A percentile compares a stretch with the other conserved stretches of the same genome.
phyloP scores from a whole-genome alignment of 2,888 invertebrate species.

The Megaustenia siamemsis region DNA sequence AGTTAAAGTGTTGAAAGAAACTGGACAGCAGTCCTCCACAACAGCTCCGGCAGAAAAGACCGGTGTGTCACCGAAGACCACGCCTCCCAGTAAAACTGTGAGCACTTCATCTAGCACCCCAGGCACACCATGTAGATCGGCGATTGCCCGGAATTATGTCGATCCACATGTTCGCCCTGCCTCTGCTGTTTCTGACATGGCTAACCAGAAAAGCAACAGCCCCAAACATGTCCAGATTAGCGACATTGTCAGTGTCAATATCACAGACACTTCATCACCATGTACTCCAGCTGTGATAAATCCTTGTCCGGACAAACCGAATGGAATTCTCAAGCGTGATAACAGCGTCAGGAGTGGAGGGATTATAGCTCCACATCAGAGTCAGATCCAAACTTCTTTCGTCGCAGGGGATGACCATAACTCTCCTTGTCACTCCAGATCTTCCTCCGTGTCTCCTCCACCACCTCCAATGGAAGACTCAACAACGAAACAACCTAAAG shows the following conservation, averaged over 20 bases:
- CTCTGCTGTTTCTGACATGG: constrained; percentile 62
- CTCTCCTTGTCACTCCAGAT: background rate
- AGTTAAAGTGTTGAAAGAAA: background rate
- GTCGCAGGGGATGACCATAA: background rate
- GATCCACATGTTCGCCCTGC: constrained; percentile 59
- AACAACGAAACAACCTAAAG: constrained; percentile 28
- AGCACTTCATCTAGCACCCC: constrained; percentile 23
- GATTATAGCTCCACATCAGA: constrained; percentile 16
- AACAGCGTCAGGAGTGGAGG: constrained; percentile 41
- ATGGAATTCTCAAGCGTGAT: constrained; percentile 57
- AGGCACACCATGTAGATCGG: constrained; percentile 42
- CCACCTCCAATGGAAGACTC: constrained; percentile 27
- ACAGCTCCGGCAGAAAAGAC: background rate
- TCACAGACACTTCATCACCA: constrained; percentile 44
- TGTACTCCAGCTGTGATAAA: constrained; percentile 48
- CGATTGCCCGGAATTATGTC: constrained; percentile 45
- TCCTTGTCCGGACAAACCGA: constrained; percentile 54
- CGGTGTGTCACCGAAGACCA: background rate
- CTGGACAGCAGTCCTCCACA: background rate
- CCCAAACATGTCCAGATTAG: constrained; percentile 58
- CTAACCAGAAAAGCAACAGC: constrained; percentile 55
- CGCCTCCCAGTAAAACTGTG: constrained; percentile 1
- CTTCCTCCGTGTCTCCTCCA: constrained; percentile 18
- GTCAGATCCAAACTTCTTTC: constrained; percentile 46
- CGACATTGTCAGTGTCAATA: constrained; percentile 55